Conservation (phyloP, 2,888 invertebrate species). For the Drosophila gaucha region DNA sequence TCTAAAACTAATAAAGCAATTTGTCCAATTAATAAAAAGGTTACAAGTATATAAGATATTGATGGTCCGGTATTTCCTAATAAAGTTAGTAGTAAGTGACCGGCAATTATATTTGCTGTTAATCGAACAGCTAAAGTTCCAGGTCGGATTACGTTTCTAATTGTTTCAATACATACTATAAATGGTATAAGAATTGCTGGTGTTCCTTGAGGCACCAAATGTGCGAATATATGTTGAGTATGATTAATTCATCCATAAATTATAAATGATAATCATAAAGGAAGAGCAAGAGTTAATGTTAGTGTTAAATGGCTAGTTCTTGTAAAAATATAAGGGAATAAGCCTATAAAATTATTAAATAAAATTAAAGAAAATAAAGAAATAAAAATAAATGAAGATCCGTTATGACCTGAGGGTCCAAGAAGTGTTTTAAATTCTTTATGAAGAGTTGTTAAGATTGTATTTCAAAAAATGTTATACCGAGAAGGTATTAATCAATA, state of each 20-base stretch:
- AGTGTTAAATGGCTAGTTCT: constrained; percentile 88
- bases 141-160: constrained; percentile 90
- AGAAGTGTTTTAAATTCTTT: constrained; percentile 83
- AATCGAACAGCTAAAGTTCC: constrained; percentile 89
- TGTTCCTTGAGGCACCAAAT: constrained; percentile 89
- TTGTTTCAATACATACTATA: constrained; percentile 91
- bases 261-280: constrained; percentile 89
- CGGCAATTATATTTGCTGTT: constrained; percentile 91
- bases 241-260: constrained; percentile 88
- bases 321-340: constrained; percentile 90
- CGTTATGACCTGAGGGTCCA: constrained; percentile 84
- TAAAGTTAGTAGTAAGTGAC: constrained; percentile 88
- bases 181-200: constrained; percentile 88
- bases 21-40: constrained; percentile 85
- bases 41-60: no score
- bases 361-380: constrained; percentile 86
- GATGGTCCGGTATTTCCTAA: constrained; percentile 85
- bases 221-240: constrained; percentile 88
- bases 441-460: constrained; percentile 75
- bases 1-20: constrained; percentile 85
- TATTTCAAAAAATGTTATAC: constrained; percentile 85
- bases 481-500: constrained; percentile 87
- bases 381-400: constrained; percentile 85
- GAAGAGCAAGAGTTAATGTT: constrained; percentile 87
- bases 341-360: constrained; percentile 88